These are phyloP conservation scores for Pandemis heparana DNA, from an alignment of 2,888 invertebrate genomes.

Conservation along the genomic window DNA sequence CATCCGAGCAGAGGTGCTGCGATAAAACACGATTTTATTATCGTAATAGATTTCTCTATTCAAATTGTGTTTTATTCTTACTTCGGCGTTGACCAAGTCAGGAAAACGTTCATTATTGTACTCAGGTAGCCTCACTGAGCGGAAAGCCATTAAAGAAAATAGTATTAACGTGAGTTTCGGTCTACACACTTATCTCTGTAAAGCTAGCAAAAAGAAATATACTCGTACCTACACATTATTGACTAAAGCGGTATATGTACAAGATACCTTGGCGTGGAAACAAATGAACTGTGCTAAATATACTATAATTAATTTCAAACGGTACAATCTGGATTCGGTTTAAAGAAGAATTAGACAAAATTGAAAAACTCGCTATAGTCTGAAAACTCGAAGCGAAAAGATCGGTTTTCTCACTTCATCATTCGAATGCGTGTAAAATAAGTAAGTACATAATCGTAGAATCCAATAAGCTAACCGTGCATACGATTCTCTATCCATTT, in stretches of 20 bases:
- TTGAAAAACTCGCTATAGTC: neutral
- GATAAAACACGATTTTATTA: constrained; percentile 26
- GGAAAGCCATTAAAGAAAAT: no score
- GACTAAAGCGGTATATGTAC: no score
- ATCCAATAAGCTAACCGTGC: neutral
- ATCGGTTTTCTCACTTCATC: neutral
- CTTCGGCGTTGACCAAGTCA: neutral
- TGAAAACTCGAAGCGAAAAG: neutral
- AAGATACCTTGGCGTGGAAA: neutral
- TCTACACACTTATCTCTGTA: no score
- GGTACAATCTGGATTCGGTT: neutral
- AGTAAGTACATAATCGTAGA: neutral
- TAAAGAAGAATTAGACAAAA: neutral
- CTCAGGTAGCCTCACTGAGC: no score
- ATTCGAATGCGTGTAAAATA: neutral
- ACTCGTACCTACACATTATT: no score
- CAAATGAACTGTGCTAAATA: neutral
- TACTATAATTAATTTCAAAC: no score
- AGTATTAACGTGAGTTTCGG: no score
- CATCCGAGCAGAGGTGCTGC: constrained; percentile 15
- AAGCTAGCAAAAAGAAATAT: no score
- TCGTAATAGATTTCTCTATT: constrained; percentile 8
- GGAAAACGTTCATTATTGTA: neutral
- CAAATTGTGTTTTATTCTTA: constrained; percentile 1
- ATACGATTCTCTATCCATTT: neutral